Evolutionary conservation across 2,113 vertebrate genomes (phyloP).

Genomic region (Carassius auratus): DNA sequence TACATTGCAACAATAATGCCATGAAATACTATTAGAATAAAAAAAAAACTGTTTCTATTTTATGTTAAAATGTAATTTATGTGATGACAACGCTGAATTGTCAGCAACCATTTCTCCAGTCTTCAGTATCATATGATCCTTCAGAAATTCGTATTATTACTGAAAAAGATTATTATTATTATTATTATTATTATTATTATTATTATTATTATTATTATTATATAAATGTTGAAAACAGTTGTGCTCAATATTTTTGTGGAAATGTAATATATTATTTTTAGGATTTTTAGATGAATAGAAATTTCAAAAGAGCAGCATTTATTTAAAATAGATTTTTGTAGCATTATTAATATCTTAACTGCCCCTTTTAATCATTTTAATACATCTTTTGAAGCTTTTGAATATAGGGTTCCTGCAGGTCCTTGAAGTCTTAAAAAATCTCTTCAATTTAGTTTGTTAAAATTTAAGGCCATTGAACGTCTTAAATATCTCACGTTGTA

Average conservation of each 20-base stretch:
- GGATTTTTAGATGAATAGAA: background rate
- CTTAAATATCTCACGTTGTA: too few relatives aligned
- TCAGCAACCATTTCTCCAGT: background rate
- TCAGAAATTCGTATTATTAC: too few relatives aligned
- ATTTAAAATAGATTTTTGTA: background rate
- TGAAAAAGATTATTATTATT: too few relatives aligned
- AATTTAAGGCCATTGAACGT: too few relatives aligned
- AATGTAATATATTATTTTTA: background rate
- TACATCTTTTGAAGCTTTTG: background rate
- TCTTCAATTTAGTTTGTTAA: too few relatives aligned
- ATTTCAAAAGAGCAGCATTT: background rate
- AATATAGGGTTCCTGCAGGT: background rate
- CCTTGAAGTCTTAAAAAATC: too few relatives aligned
- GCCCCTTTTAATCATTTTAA: background rate
- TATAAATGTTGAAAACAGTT: background rate
- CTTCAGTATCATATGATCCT: background rate
- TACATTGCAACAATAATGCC: background rate
- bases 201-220: too few relatives aligned
- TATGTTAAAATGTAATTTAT: background rate
- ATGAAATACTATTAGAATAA: background rate
- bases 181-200: too few relatives aligned
- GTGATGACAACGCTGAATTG: background rate
- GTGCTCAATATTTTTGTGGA: background rate
- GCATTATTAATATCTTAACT: background rate
- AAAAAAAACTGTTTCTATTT: background rate